Evolutionary conservation across 2,888 invertebrate genomes (phyloP), one percentile per base, ranked within the genome.

Genomic region (Girardia tigrina): DNA sequence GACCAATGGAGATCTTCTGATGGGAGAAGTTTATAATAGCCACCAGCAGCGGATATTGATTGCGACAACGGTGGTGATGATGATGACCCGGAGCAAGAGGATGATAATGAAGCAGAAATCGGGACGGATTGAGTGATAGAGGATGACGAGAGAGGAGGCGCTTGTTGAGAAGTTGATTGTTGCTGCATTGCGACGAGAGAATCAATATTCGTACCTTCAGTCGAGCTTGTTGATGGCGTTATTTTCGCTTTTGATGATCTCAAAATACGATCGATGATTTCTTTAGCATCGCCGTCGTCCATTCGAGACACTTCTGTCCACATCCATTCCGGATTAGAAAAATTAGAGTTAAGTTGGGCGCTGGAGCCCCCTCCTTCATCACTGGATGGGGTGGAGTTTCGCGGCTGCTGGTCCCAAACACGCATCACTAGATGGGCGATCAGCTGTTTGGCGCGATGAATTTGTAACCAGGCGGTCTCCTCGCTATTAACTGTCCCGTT

Each of bases 351-450:
- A n/a, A n/a, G n/a, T n/a, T n/a, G n/a, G n/a, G n/a, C n/a, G n/a
- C n/a, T n/a, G n/a, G 56, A 20, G n/a, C 56, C n/a, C 6, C 23
- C 23, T n/a, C 56, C 56, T n/a, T 56, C 56, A 56, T 56, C 56
- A 56, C 56, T 56, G 8, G 56, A 56, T 2, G 56, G 56, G n/a
- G 56, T 56, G 8, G 56, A 56, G n/a, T 56, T 56, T 6, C 56
- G 56, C n/a, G 56, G 56, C 23, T 56, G 56, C 23, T 56, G 56
- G n/a, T 56, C 56, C 56, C 56, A 56, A 2, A 56, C 56, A 28
- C 75, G 72, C 75, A 75, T 75, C 2, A 75, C 75, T 16, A 75
- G 29, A 75, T 75, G 75, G 26, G 72, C 56, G 29, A 75, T 75
- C 26, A 75, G 26, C 28, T 75, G 75, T 29, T 75, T 75, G 6